A percentile compares a stretch with the other conserved stretches of the same genome.
Evolutionary conservation across 1,140 invertebrate genomes (phyloP).

Genomic region (Phthorimaea operculella): DNA sequence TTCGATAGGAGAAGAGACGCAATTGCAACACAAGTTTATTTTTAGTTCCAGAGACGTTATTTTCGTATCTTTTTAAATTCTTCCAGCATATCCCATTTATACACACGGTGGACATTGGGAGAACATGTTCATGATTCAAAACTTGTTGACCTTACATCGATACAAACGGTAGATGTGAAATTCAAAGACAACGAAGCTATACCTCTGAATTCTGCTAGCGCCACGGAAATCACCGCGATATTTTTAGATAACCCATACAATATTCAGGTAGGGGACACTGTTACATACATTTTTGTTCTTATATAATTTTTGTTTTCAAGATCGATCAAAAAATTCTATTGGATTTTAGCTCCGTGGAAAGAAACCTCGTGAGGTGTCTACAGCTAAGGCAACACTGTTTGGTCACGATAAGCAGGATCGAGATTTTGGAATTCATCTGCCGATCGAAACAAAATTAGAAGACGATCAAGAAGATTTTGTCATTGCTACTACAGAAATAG

Average conservation of each 20-base stretch:
- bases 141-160: constrained; percentile 16
- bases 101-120: constrained; percentile 36
- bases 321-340: neutral
- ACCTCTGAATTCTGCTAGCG: constrained; percentile 16
- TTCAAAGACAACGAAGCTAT: constrained; percentile 36
- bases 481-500: constrained; percentile 45
- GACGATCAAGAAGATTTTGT: constrained; percentile 27
- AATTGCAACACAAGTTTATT: too few relatives aligned
- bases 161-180: constrained; percentile 13
- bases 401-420: constrained; percentile 33
- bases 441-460: constrained; percentile 15
- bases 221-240: constrained; percentile 18
- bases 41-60: neutral
- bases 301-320: too few relatives aligned
- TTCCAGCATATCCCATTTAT: constrained; percentile 40
- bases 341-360: constrained; percentile 36
- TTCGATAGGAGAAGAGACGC: too few relatives aligned
- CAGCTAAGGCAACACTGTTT: constrained; percentile 22
- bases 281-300: too few relatives aligned
- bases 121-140: constrained; percentile 24
- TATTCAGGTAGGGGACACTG: constrained; percentile 30
- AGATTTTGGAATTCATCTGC: constrained; percentile 21
- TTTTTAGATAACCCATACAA: constrained; percentile 35
- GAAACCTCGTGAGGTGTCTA: constrained; percentile 7
- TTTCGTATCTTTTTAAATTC: neutral